These are phyloP conservation scores for Prionchulus punctatus DNA, from an alignment of 2,888 invertebrate species.

Conservation along the genomic window DNA sequence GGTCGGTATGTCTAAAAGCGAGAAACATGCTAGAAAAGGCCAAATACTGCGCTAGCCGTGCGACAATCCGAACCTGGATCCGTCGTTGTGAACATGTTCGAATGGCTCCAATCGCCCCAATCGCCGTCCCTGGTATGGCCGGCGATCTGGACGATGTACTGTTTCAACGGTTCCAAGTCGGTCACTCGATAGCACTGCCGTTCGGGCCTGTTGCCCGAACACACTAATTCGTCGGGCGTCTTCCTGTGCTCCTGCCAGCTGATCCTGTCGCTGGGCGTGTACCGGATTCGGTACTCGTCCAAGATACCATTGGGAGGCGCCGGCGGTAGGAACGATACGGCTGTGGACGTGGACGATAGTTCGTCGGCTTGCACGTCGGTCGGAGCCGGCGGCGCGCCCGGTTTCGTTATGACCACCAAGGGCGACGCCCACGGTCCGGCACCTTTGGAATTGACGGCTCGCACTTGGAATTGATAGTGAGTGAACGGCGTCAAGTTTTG, in stretches of 20 bases:
- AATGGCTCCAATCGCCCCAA: slow-evolving; percentile 30
- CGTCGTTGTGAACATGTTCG: slow-evolving; percentile 21
- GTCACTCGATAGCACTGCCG: slow-evolving; percentile 30
- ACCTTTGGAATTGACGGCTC: slow-evolving; percentile 25
- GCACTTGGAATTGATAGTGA: slow-evolving; percentile 25
- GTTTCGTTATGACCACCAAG: slow-evolving; percentile 24
- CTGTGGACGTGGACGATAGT: slow-evolving; percentile 25
- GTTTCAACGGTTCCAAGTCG: slow-evolving; percentile 28
- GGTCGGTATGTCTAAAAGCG: slow-evolving; percentile 26
- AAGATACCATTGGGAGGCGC: slow-evolving; percentile 28
- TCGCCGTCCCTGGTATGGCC: slow-evolving; percentile 27
- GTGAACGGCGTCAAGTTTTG: slow-evolving; percentile 27
- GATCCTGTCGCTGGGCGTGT: slow-evolving; percentile 17
- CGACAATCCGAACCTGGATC: slow-evolving; percentile 4
- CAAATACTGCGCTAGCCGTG: neutral
- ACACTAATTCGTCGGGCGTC: slow-evolving; percentile 23
- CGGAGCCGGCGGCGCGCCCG: slow-evolving; percentile 25
- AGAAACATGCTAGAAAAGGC: neutral
- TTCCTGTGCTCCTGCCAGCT: slow-evolving; percentile 9
- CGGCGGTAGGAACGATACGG: slow-evolving; percentile 29
- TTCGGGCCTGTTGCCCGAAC: slow-evolving; percentile 24
- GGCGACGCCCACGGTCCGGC: slow-evolving; percentile 28
- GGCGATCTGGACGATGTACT: slow-evolving; percentile 26
- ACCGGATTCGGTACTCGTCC: slow-evolving; percentile 28
- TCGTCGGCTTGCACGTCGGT: slow-evolving; percentile 26